Evolutionary conservation across 2,113 vertebrate genomes (phyloP), one percentile per base, ranked within the genome.

Genomic region (Pyxicephalus adspersus): DNA sequence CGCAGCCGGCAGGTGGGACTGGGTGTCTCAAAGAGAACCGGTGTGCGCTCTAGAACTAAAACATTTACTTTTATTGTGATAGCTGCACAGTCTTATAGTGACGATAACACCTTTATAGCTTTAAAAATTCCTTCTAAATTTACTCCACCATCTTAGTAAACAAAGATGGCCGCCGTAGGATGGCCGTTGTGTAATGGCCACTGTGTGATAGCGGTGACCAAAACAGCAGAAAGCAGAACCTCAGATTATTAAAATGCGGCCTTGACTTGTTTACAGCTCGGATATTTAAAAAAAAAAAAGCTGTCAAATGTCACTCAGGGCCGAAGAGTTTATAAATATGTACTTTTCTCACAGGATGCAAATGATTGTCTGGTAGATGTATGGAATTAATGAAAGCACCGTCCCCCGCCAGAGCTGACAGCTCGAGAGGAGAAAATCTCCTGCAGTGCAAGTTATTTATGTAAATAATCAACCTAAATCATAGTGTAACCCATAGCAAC

Each of bases 221-320:
- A 45, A 45, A 7, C 66, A 7, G 45, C 51, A 68, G 38, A 25
- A 68, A 51, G 65, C 15, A 50, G 34, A 2, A 68, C 15, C 51
- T 9, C 51, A 20, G 68, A n/a, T 29, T 11, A 72, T 73, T 31
- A 73, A 58, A 13, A 57, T 73, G 70, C 52, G 57, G 52, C 2
- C 20, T 57, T 52, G 70, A n/a, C 52, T 58, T 73, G 70, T 73
- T 73, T 73, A 73, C 13, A 58, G 28, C n/a, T 16, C 50, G 17
- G 52, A n/a, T n/a, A n/a, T n/a, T n/a, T n/a, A 73, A 72, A 57
- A 20, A 73, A 58, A 58, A n/a, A 58, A 18, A 23, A 58, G 52
- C 70, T 58, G 70, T 73, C 70, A 73, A 54, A 26, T 25, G 34
- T 58, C 28, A 34, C 28, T 73, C 70, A 58, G 4, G 6, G 9